phyloP scores from a whole-genome alignment of 2,797 vertebrate species.

The Pachyuromys duprasi region DNA sequence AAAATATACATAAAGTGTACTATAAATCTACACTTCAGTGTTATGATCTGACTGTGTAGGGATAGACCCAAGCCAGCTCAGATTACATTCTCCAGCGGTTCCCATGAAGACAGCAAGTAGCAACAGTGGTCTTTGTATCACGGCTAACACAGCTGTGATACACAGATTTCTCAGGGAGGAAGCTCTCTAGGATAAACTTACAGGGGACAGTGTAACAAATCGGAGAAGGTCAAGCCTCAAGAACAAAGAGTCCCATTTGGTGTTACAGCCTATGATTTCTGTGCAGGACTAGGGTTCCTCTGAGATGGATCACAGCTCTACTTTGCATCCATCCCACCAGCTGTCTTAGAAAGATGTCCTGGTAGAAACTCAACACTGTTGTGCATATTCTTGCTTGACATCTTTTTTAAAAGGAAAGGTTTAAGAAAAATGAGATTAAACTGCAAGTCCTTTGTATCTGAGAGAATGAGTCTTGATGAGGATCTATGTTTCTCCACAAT shows the following conservation, averaged over 20 bases:
- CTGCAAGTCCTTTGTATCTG: not conserved
- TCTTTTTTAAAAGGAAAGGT: not conserved
- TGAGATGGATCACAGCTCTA: not conserved
- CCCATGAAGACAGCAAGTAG: conserved; percentile 49
- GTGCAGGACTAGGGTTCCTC: not conserved
- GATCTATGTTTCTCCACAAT: not conserved
- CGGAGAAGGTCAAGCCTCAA: not conserved
- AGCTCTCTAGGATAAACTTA: conserved; percentile 64
- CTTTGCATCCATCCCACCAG: not conserved
- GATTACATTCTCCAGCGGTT: conserved; percentile 80
- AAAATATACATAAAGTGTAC: conserved; percentile 89
- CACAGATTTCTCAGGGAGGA: conserved; percentile 77
- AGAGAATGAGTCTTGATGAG: not conserved
- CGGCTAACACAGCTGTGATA: not conserved
- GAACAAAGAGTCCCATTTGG: not conserved
- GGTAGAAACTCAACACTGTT: too few relatives aligned
- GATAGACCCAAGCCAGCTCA: conserved; percentile 80
- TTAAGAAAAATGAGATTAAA: not conserved
- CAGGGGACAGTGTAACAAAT: conserved; percentile 35
- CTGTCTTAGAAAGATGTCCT: not conserved
- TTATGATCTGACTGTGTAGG: conserved; percentile 78
- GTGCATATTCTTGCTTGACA: rapidly evolving
- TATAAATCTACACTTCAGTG: conserved; percentile 87
- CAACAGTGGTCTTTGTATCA: conserved; percentile 60
- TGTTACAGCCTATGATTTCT: not conserved